These are phyloP conservation scores for Cataglyphis albicans DNA, from an alignment of 2,888 invertebrate species.

Conservation along the genomic window DNA sequence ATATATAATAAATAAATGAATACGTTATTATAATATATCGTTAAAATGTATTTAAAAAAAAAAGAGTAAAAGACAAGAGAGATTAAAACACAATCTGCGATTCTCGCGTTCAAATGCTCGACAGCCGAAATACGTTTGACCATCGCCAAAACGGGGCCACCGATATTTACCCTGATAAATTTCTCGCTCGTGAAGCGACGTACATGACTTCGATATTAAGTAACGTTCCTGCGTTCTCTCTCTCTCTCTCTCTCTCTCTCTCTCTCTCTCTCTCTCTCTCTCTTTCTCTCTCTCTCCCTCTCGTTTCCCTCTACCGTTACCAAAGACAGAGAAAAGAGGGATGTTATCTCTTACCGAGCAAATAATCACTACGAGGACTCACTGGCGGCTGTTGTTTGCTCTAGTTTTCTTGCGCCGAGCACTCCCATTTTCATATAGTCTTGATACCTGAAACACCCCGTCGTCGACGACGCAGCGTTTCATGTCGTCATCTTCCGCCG, in stretches of 20 bases:
- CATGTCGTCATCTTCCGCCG: constrained; percentile 17
- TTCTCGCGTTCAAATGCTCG: constrained; percentile 4
- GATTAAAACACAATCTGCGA: constrained; percentile 4
- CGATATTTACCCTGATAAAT: constrained; percentile 82
- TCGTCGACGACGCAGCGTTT: constrained; percentile 39
- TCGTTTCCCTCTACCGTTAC: constrained; percentile 29
- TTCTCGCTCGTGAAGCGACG: constrained; percentile 51
- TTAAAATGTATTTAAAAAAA: not conserved
- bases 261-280: not conserved
- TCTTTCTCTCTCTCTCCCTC: not conserved
- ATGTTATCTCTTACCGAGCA: constrained; percentile 82
- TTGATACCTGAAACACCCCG: constrained; percentile 57
- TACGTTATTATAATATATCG: not conserved
- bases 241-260: not conserved
- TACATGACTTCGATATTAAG: constrained; percentile 83
- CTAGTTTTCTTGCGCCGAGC: constrained; percentile 82
- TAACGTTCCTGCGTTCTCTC: constrained; percentile 80
- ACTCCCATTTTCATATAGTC: constrained; percentile 77
- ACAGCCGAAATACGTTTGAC: constrained; percentile 49
- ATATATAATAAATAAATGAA: not conserved
- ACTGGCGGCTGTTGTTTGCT: constrained; percentile 82
- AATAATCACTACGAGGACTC: constrained; percentile 80
- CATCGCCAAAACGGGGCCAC: constrained; percentile 77
- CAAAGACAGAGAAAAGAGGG: constrained; percentile 72
- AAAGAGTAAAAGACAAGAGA: not conserved